Conservation (phyloP, 2,797 vertebrate genomes). For the Eulemur mongoz region DNA sequence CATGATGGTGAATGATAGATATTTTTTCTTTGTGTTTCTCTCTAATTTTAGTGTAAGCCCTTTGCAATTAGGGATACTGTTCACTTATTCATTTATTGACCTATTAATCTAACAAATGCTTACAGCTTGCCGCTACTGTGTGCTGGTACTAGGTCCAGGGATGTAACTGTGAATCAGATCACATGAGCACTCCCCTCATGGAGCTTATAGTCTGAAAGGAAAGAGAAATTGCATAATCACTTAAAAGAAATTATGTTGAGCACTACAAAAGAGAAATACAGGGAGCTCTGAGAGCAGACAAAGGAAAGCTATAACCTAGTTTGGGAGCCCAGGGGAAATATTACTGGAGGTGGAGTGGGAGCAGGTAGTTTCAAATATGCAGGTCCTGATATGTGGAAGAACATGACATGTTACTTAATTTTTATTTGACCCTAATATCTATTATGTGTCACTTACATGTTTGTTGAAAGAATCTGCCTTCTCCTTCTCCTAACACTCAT, state of each 20-base stretch:
- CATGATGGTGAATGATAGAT: background rate
- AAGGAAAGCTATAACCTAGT: background rate
- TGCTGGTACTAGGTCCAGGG: background rate
- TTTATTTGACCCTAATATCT: background rate
- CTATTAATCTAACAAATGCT: background rate
- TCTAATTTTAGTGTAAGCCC: constrained; percentile 2
- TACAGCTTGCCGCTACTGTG: background rate
- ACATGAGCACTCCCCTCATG: background rate
- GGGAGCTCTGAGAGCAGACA: background rate
- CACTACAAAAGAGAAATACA: background rate
- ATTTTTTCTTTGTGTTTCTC: background rate
- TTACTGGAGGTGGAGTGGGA: background rate
- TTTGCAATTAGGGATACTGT: background rate
- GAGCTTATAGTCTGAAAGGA: background rate
- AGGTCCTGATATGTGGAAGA: background rate
- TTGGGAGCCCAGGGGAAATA: background rate
- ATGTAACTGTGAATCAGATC: background rate
- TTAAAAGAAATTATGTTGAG: background rate
- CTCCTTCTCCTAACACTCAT: background rate
- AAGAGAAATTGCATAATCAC: background rate
- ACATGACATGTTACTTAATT: background rate
- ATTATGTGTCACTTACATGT: background rate
- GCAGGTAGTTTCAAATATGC: background rate
- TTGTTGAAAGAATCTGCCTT: background rate
- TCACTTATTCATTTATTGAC: background rate